Conservation (phyloP, 2,113 vertebrate species). For the Meles meles region DNA sequence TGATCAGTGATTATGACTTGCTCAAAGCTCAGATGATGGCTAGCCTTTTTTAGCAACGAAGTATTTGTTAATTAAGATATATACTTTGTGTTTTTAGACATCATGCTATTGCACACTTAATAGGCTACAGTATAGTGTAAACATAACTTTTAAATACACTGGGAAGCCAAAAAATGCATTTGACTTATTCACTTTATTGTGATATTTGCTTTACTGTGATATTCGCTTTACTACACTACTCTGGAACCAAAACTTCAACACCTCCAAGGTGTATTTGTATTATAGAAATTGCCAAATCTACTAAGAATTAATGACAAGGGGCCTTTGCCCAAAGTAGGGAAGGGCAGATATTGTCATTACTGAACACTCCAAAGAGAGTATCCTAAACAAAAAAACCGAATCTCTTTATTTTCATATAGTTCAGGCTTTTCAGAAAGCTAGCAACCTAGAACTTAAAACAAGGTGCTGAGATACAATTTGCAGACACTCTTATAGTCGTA, state of each 20-base stretch:
- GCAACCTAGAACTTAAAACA: neutral
- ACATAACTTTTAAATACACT: neutral
- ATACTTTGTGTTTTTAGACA: neutral
- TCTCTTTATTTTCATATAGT: neutral
- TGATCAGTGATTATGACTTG: neutral
- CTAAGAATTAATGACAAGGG: neutral
- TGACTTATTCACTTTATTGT: neutral
- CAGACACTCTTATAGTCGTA: neutral
- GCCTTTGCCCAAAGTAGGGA: neutral
- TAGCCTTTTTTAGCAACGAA: neutral
- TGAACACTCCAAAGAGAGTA: neutral
- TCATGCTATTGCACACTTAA: neutral
- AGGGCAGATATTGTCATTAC: neutral
- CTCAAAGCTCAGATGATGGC: neutral
- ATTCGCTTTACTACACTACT: neutral
- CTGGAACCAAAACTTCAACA: neutral
- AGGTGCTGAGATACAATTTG: neutral
- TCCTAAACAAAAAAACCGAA: neutral
- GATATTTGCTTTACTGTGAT: neutral
- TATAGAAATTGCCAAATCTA: neutral
- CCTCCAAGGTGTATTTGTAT: neutral
- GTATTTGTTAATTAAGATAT: neutral
- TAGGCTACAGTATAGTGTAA: neutral
- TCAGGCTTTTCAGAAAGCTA: neutral
- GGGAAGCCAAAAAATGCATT: neutral